These are phyloP conservation scores for Motacilla tschutschensis DNA, from an alignment of 2,113 vertebrate species.

Conservation along the genomic window DNA sequence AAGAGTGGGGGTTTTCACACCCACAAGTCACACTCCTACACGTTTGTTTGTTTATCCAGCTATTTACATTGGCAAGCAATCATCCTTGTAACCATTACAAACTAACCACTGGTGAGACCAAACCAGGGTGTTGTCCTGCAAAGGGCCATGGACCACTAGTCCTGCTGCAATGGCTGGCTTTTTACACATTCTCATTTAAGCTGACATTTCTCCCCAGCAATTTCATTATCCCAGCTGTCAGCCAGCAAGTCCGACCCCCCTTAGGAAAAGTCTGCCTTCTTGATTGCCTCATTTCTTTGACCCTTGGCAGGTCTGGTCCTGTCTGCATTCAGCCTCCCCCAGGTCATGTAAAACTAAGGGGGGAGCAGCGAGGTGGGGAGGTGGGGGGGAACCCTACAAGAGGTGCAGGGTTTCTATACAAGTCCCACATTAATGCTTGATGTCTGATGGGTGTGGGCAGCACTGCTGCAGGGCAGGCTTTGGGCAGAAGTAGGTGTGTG, in stretches of 20 bases:
- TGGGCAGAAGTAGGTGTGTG: neutral
- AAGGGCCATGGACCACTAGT: neutral
- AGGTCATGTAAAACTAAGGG: neutral
- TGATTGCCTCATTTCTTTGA: neutral
- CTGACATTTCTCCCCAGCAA: neutral
- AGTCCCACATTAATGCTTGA: neutral
- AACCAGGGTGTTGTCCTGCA: neutral
- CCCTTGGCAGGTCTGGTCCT: neutral
- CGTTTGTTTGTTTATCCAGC: neutral
- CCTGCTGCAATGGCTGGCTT: neutral
- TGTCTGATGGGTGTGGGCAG: neutral
- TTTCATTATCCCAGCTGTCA: neutral
- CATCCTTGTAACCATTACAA: neutral
- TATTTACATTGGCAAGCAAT: neutral
- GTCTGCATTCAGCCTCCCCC: neutral
- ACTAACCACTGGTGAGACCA: neutral
- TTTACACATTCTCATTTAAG: constrained; percentile 6
- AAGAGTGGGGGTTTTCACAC: neutral
- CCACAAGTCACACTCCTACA: neutral
- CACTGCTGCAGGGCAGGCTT: neutral
- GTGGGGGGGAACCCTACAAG: neutral
- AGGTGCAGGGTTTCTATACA: neutral
- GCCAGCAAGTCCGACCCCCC: neutral
- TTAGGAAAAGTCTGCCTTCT: neutral
- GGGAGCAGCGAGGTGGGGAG: neutral